Base-by-base conservation (phyloP, 2,888 invertebrate species). In the Spatulosminthurus flaviceps region DNA sequence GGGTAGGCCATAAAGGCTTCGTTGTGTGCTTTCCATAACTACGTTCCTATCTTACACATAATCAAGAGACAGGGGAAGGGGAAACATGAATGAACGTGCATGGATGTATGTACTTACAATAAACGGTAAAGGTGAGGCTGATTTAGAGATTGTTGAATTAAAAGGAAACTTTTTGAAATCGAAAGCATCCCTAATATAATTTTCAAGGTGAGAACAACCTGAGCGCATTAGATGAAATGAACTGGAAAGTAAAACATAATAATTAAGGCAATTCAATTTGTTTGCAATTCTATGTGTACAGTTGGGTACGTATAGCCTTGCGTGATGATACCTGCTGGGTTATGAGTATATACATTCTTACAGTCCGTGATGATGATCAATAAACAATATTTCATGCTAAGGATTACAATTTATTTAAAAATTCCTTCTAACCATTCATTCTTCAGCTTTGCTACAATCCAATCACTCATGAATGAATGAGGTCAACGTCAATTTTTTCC, bases 361-460 rank as follows among this genome's bases (percentile, higher is more conserved):
- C 51, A 51, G n/a, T 51, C 51, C 51, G n/a, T 51, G 51, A 51
- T 51, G 51, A 51, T 51, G 51, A 51, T 51, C 51, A 51, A 51
- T 51, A n/a, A 51, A 16, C 51, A 51, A 51, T 51, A 51, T 51
- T 51, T n/a, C 51, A 51, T 51, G 51, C 51, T 51, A 51, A 9
- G 51, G 51, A 51, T 51, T 16, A 51, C 51, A 51, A 19, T 19
- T 51, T 51, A 51, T 51, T 51, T 11, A 51, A 51, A 51, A 51
- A 51, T 51, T 13, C 19, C 2, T n/a, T 51, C 5, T 19, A 51
- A 16, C n/a, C 51, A 19, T 13, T n/a, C n/a, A n/a, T n/a, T n/a
- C 5, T 51, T 34, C 5, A 19, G 16, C 51, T 19, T 19, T n/a
- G 51, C n/a, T 2, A 19, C 5, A 51, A n/a, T 19, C 16, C 51